Evolutionary conservation across 2,797 vertebrate genomes (phyloP), one percentile per base, ranked within the genome.

Genomic region (Melanogrammus aeglefinus): DNA sequence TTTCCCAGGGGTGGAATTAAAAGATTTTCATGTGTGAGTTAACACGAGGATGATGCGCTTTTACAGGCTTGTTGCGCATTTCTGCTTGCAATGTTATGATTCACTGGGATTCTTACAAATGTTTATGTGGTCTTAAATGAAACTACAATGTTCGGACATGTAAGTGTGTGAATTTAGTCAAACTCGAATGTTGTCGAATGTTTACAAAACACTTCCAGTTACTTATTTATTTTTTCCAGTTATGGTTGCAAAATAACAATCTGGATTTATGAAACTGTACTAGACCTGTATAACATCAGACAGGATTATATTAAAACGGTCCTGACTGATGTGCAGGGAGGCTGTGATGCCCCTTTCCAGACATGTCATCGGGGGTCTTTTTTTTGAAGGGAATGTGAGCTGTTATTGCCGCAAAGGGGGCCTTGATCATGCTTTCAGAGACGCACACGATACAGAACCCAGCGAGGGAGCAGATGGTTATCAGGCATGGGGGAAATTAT

Each of bases 401-500:
- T 88, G 80, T 75, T 77, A 82, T 80, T 87, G 88, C 89, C 87
- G 92, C 79, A 83, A 90, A 95, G 72, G 83, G 81, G 83, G 81
- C 87, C 88, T 93, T 94, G 91, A 94, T 94, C 90, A 83, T 76
- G 41, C 85, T 79, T 74, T 82, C 82, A 82, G 72, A 74, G 82
- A 66, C 63, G 8, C 71, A 71, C 79, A 81, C 73, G 83, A 18
- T 74, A 89, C 84, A 90, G 90, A 89, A 78, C 79, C 76, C 86
- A 86, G 86, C 87, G 76, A 77, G 79, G 79, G 78, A 88, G 83
- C 85, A 88, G 89, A 91, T 88, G 86, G 87, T 78, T 91, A 88
- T 92, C 88, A 89, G 83, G 91, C 81, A 86, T 90, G 89, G 57
- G 85, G 86, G 41, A 87, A 92, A 89, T 87, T 76, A 88, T 88